Base-by-base conservation (phyloP, 1,140 invertebrate genomes). In the Orussus abietinus region DNA sequence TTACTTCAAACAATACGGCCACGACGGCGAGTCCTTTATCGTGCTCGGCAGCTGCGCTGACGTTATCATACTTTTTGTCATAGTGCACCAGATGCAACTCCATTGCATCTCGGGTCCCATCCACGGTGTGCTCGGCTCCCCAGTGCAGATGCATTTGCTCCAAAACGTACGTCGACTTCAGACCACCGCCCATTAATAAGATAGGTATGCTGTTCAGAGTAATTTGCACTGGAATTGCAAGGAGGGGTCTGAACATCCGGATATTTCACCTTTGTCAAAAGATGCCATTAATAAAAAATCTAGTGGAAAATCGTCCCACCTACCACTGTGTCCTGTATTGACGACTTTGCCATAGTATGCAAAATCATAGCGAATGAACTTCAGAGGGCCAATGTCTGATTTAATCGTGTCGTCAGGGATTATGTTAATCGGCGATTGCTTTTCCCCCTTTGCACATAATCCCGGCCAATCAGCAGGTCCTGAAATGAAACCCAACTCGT, bases 81-180 rank as follows among this genome's bases (percentile, higher is more conserved):
- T 78, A 81, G 62, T 86, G 83, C 1, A 89, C 86, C 4, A 89
- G 69, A 59, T 89, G 86, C 44, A 84, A 51, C 62, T 86, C 81
- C 31, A 82, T 49, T 0, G 77, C 72, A 47, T 73, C 77, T 33
- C 78, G 71, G 21, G 70, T 62, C 13, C 66, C 70, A 38, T 82
- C 75, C 22, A 90, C 74, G 0, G 77, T 82, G 57, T 90, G 87
- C 58, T 90, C 88, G 0, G 84, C 84, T 35, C 79, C 77, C 83
- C 86, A 89, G 55, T 90, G 88, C 51, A 90, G 80, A 55, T 90
- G 88, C 15, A 89, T 72, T 55, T 86, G 82, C 20, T 81, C 74
- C 29, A 88, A 66, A 6, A 73, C 55, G 55, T 80, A 88, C 2
- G 71, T 69, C 3, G 64, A 61, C 9, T 73, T 56, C 15, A 80